Percentiles rank a stretch among this genome's conserved stretches.
These are phyloP conservation scores for Phocoena sinus DNA, from an alignment of 2,113 vertebrate genomes.

Conservation along the genomic window DNA sequence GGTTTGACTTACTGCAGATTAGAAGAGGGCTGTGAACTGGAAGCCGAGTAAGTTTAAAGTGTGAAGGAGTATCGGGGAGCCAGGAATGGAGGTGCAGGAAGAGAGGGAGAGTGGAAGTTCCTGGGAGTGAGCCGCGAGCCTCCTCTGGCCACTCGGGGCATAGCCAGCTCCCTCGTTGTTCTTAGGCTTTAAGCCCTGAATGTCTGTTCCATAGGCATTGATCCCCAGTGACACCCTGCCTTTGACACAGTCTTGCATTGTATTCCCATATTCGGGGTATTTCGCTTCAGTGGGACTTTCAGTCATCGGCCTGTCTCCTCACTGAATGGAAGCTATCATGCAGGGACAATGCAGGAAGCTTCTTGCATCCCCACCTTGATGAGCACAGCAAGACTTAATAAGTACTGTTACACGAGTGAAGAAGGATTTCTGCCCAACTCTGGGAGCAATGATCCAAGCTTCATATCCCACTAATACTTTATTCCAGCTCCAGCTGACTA, in stretches of 20 bases:
- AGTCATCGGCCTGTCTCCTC: neutral
- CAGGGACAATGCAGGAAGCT: neutral
- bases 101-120: slow-evolving; percentile 17
- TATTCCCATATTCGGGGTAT: neutral
- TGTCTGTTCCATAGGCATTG: neutral
- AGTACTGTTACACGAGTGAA: neutral
- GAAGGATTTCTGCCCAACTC: slow-evolving; percentile 22
- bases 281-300: neutral
- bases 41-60: neutral
- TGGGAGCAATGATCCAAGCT: neutral
- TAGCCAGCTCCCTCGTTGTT: neutral
- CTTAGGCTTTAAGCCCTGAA: neutral
- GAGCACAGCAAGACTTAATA: neutral
- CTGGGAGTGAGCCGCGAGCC: neutral
- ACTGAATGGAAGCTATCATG: neutral
- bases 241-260: neutral
- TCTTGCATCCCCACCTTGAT: neutral
- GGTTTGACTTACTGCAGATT: neutral
- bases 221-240: neutral
- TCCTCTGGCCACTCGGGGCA: neutral
- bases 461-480: neutral
- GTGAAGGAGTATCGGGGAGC: neutral
- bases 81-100: neutral
- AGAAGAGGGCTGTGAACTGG: neutral
- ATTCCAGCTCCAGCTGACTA: neutral